A percentile compares a stretch with the other conserved stretches of the same genome.
Evolutionary conservation across 1,140 invertebrate genomes (phyloP).

Genomic region (Sycophaga agraensis): DNA sequence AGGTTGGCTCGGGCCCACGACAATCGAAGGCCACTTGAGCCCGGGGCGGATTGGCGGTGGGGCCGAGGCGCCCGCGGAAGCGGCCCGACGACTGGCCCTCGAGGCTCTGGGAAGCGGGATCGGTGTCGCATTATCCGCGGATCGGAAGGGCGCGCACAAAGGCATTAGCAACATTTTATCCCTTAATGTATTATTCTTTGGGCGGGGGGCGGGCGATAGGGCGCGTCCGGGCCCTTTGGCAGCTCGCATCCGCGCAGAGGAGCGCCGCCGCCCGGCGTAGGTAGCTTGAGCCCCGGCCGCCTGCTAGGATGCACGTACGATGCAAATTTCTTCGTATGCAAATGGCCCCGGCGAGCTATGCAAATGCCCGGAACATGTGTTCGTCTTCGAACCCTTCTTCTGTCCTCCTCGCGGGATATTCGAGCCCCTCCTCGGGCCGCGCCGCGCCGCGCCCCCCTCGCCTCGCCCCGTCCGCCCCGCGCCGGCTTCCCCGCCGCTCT

Average conservation of each 20-base stretch:
- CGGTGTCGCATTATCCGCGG: conserved; percentile 40
- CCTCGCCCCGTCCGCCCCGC: conserved; percentile 1
- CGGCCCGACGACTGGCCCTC: background rate
- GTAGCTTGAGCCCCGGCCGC: conserved; percentile 21
- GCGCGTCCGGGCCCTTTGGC: background rate
- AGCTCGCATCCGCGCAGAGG: conserved; percentile 10
- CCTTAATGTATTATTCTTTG: conserved; percentile 56
- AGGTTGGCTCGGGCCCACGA: background rate
- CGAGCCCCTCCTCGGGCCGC: conserved; percentile 3
- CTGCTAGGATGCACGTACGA: conserved; percentile 48
- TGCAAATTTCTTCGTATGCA: conserved; percentile 58
- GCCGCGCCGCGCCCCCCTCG: background rate
- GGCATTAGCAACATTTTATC: conserved; percentile 54
- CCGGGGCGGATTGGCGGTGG: background rate
- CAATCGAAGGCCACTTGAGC: conserved; percentile 27
- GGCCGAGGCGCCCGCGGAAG: no score
- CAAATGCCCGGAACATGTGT: conserved; percentile 55
- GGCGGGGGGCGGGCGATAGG: conserved; percentile 21
- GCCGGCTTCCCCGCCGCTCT: conserved; percentile 7
- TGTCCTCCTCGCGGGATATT: conserved; percentile 36
- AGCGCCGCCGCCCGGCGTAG: conserved; percentile 2
- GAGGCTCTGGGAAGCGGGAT: conserved; percentile 2
- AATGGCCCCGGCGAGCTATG: conserved; percentile 52
- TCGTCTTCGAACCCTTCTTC: conserved; percentile 55
- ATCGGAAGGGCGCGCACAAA: conserved; percentile 40